Percentiles rank a stretch among this genome's conserved stretches.
These are phyloP conservation scores for Echinarachnius parma DNA, from an alignment of 53 echinoderm and acorn worm genomes.

Conservation along the genomic window DNA sequence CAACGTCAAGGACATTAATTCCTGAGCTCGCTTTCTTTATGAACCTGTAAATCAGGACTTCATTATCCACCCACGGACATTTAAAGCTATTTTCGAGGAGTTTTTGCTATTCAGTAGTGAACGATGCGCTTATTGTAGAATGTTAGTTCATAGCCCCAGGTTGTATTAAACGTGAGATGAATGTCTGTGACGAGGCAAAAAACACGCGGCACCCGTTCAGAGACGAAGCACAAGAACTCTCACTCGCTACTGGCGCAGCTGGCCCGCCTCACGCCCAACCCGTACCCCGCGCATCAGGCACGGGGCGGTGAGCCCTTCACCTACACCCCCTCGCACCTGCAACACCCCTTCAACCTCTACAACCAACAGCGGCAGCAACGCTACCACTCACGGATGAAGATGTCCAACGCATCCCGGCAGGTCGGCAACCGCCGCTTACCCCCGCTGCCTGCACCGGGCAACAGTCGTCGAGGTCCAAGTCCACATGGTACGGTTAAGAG, in stretches of 20 bases:
- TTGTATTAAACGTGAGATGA: constrained; percentile 10
- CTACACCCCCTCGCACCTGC: constrained; percentile 18
- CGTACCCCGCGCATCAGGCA: neutral
- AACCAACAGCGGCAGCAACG: constrained; percentile 2
- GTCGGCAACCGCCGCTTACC: constrained; percentile 74
- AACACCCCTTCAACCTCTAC: neutral
- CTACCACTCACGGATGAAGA: constrained; percentile 35
- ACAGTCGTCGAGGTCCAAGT: constrained; percentile 27
- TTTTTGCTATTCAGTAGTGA: too few relatives aligned
- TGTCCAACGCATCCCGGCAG: constrained; percentile 84
- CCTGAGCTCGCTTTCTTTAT: too few relatives aligned
- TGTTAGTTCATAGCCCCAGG: too few relatives aligned
- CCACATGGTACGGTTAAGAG: constrained; percentile 54
- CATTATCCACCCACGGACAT: too few relatives aligned
- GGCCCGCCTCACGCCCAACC: constrained; percentile 6
- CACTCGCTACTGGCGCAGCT: constrained; percentile 9
- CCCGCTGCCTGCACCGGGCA: constrained; percentile 62
- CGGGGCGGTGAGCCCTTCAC: constrained; percentile 5
- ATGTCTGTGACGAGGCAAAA: constrained; percentile 41
- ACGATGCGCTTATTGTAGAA: too few relatives aligned
- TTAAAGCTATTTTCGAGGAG: too few relatives aligned
- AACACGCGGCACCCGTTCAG: constrained; percentile 33
- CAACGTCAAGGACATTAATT: too few relatives aligned
- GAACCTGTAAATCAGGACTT: too few relatives aligned
- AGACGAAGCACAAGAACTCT: constrained; percentile 22